Evolutionary conservation across 2,888 invertebrate genomes (phyloP), one percentile per base, ranked within the genome.

Genomic region (Agrilus cyanescens): DNA sequence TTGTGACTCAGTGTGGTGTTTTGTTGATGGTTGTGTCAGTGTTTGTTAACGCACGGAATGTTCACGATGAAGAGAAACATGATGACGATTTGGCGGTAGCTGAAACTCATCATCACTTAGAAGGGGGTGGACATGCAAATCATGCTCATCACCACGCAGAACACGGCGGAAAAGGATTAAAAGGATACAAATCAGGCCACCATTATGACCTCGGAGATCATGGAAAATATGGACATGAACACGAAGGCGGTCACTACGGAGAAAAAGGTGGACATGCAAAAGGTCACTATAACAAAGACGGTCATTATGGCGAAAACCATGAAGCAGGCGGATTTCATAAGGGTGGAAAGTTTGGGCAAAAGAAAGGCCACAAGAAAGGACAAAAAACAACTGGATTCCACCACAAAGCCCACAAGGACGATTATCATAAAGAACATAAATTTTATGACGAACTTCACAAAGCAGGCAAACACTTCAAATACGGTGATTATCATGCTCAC

Each of bases 361-460:
- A 86, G 59, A 85, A 85, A 55, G 85, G 85, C 2, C 86, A 86
- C 65, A 87, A 87, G 57, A 87, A 87, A 57, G 87, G 85, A 1
- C 83, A 85, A 49, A 85, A 87, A 57, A 84, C 85, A n/a, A 78
- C 84, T 45, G 87, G 87, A 8, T 87, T 79, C 63, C 88, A 88
- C 57, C 83, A 87, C 64, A 86, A 87, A 58, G 82, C 84, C 32
- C 85, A 87, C 65, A 89, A 89, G 61, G 88, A 88, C 57, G 88
- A 89, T 60, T 87, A 82, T 60, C 81, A 85, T 57, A 88, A 88
- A 63, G 82, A 86, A 57, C 86, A 86, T 63, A 86, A 87, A 63
- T 88, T 88, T 72, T 88, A 88, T 66, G 87, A 88, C 58, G 86
- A 88, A 62, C 81, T 80, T 64, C 84, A 88, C 65, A 85, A 87